Percentiles rank a stretch among this genome's conserved stretches.
Conservation (phyloP, 2,888 invertebrate species). For the Villa cingulata region DNA sequence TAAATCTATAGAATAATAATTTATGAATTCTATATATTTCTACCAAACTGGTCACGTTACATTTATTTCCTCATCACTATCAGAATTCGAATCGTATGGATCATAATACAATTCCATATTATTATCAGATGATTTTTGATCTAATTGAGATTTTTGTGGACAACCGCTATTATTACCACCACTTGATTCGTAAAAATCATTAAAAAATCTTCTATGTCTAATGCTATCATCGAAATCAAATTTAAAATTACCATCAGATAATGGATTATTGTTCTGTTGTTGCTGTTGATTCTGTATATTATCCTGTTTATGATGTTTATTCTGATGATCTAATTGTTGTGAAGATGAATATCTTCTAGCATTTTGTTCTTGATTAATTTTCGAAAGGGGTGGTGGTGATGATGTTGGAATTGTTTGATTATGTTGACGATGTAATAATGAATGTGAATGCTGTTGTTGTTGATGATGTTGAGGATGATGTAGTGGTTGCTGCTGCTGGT, state of each 20-base stretch:
- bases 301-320: neutral
- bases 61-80: constrained; percentile 72
- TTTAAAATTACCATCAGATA: constrained; percentile 6
- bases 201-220: constrained; percentile 15
- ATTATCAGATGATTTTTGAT: constrained; percentile 25
- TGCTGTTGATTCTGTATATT: too few species aligned
- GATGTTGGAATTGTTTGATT: constrained; percentile 3
- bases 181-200: constrained; percentile 15
- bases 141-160: constrained; percentile 9
- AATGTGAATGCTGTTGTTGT: neutral
- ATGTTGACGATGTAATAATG: too few species aligned
- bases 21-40: too few species aligned
- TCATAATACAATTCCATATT: constrained; percentile 35
- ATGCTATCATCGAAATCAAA: constrained; percentile 12
- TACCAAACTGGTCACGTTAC: constrained; percentile 60
- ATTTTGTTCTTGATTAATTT: constrained; percentile 1
- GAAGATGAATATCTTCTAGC: neutral
- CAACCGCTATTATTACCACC: neutral
- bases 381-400: constrained; percentile 1
- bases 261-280: neutral
- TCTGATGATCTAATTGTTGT: neutral
- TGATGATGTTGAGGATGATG: constrained; percentile 1
- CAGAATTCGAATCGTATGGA: constrained; percentile 40
- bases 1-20: too few species aligned
- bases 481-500: constrained; percentile 7